Percentiles rank a stretch among this genome's conserved stretches.
Conservation (phyloP, 2,797 vertebrate genomes). For the Champsocephalus esox region DNA sequence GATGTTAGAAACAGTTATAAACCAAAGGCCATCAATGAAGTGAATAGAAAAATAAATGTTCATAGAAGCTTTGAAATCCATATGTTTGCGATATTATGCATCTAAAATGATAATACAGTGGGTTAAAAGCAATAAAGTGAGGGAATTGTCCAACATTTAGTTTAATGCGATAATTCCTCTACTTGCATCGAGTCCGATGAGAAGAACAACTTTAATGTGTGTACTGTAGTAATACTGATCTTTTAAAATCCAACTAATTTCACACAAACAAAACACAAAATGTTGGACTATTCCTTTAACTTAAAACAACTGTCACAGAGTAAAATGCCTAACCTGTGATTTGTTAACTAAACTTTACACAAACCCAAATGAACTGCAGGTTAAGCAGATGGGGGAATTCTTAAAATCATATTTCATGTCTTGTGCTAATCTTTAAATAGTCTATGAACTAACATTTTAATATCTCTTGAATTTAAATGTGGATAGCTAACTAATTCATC, state of each 20-base stretch:
- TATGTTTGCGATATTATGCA: not conserved
- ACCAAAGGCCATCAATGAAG: slow-evolving; percentile 6
- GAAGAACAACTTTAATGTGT: not conserved
- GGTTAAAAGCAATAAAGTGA: slow-evolving; percentile 4
- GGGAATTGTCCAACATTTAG: not conserved
- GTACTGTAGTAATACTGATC: not conserved
- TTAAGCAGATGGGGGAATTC: not conserved
- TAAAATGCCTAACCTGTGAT: not conserved
- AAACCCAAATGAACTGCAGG: not conserved
- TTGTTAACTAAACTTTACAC: not conserved
- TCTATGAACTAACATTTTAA: not conserved
- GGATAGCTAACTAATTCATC: not conserved
- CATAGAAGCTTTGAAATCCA: slow-evolving; percentile 1
- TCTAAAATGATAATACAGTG: not conserved
- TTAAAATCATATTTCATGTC: not conserved
- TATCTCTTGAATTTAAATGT: not conserved
- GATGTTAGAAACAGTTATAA: not conserved
- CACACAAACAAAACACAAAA: not conserved
- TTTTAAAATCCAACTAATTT: not conserved
- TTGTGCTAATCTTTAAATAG: not conserved
- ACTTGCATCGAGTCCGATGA: not conserved
- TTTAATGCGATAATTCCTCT: not conserved
- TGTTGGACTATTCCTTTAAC: slow-evolving; percentile 14
- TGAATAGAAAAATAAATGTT: slow-evolving; percentile 12
- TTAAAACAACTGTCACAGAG: not conserved